Base-by-base conservation (phyloP, 2,113 vertebrate species). In the Brevimyrus niger region DNA sequence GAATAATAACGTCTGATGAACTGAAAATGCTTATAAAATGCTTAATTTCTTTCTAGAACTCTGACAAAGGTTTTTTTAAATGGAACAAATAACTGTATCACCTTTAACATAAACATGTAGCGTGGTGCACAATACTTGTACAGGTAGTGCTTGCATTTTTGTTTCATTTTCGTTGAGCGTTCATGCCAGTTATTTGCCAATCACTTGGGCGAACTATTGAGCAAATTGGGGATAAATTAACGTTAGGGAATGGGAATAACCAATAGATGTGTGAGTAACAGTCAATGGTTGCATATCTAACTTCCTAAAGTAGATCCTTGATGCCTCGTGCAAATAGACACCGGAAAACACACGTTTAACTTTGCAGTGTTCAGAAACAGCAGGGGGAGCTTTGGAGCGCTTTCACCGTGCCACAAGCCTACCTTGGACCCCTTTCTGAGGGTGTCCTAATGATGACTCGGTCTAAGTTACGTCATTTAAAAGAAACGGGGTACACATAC, bases 381-480 rank as follows among this genome's bases (percentile, higher is more conserved):
- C 82, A 84, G 82, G 82, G 82, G 82, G 82, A 84, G 82, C 82
- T 84, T 23, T 10, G 19, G 19, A n/a, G 42, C 76, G 19, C 31
- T 44, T 27, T 82, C 15, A 23, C 42, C 1, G 42, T 82, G 21
- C 42, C 19, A 42, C 42, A 31, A 69, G 27, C 61, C n/a, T 69
- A 69, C 61, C n/a, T 69, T 31, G 61, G 61, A 69, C 61, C n/a
- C n/a, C n/a, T 69, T 69, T 69, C 27, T 69, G 61, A 27, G 27
- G 27, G 61, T 31, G 61, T 69, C 27, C 61, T 3, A 65, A 11
- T 69, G n/a, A 31, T 69, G 61, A 10, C 61, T 69, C 3, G 50
- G 13, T 51, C 42, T 58, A 61, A 19, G 31, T 55, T 87, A 44
- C 87, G 87, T 87, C 87, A 87, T 87, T 87, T 9, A 65, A 44